These are phyloP conservation scores for Pocillopora meandrina DNA, from an alignment of 92 coral and sea anemone species.

Conservation along the genomic window DNA sequence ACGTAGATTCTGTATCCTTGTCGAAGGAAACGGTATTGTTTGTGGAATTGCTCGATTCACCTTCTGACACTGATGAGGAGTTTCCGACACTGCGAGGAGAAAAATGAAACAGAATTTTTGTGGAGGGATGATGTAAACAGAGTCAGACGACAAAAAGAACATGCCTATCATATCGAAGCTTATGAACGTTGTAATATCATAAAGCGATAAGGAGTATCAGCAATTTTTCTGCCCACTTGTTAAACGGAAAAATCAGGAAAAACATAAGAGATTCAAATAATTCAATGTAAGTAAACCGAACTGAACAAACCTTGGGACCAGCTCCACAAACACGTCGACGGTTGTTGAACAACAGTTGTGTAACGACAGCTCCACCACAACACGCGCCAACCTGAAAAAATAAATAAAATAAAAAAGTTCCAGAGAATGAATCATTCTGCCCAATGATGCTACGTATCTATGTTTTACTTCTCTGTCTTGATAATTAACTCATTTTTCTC, in stretches of 20 bases:
- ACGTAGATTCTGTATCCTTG: conserved; percentile 34
- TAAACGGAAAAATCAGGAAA: no score
- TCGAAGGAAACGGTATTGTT: conserved; percentile 41
- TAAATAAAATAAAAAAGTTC: not conserved
- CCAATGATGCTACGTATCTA: no score
- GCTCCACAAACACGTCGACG: conserved; percentile 76
- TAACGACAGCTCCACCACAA: conserved; percentile 73
- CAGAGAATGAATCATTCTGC: no score
- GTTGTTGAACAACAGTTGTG: conserved; percentile 73
- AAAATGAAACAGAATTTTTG: not conserved
- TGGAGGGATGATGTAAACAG: not conserved
- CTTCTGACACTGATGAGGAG: conserved; percentile 29
- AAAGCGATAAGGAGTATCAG: no score
- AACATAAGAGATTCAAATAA: not conserved
- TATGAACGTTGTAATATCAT: no score
- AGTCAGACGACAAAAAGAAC: not conserved
- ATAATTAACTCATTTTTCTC: no score
- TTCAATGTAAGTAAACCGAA: not conserved
- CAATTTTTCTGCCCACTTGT: no score
- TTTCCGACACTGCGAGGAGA: conserved; percentile 29
- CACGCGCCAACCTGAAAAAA: conserved; percentile 62
- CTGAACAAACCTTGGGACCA: conserved; percentile 63
- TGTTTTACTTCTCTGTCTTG: no score
- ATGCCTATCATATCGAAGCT: not conserved
- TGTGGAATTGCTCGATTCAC: conserved; percentile 5